phyloP scores from a whole-genome alignment of 2,113 vertebrate genomes.

The Syngnathus floridae region DNA sequence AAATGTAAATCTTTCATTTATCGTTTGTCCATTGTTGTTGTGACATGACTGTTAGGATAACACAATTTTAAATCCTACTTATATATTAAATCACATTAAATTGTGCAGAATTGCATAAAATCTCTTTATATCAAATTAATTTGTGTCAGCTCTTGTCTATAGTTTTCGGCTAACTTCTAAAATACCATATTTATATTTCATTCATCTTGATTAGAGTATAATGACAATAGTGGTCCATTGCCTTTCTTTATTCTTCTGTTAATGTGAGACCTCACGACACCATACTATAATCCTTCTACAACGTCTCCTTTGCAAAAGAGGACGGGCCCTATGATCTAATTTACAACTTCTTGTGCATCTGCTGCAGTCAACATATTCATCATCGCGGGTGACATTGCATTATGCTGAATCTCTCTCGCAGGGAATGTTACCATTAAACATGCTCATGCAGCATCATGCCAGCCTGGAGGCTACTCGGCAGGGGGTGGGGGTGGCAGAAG shows the following conservation, averaged over 20 bases:
- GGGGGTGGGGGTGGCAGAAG: slow-evolving; percentile 16
- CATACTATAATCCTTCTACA: neutral
- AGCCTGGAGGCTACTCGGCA: slow-evolving; percentile 25
- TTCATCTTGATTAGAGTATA: neutral
- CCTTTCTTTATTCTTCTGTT: slow-evolving; percentile 1
- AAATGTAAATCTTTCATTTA: neutral
- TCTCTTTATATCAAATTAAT: neutral
- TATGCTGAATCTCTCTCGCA: slow-evolving; percentile 44
- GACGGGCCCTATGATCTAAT: slow-evolving; percentile 13
- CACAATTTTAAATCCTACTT: neutral
- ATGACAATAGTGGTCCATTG: neutral
- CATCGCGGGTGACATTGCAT: slow-evolving; percentile 58
- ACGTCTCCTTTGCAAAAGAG: slow-evolving; percentile 10
- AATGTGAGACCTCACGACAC: slow-evolving; percentile 15
- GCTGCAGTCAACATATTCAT: slow-evolving; percentile 47
- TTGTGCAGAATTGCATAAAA: neutral
- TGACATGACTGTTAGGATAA: neutral
- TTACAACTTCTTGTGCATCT: slow-evolving; percentile 46
- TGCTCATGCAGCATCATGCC: slow-evolving; percentile 50
- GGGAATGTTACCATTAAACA: slow-evolving; percentile 55
- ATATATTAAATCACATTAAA: neutral
- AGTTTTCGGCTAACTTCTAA: neutral
- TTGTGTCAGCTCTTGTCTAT: neutral
- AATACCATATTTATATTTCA: neutral
- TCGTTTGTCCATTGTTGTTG: neutral